Percentiles rank a stretch among this genome's conserved stretches.
Evolutionary conservation across 1,140 invertebrate species (phyloP).

Genomic region (Acromyrmex echinatior): DNA sequence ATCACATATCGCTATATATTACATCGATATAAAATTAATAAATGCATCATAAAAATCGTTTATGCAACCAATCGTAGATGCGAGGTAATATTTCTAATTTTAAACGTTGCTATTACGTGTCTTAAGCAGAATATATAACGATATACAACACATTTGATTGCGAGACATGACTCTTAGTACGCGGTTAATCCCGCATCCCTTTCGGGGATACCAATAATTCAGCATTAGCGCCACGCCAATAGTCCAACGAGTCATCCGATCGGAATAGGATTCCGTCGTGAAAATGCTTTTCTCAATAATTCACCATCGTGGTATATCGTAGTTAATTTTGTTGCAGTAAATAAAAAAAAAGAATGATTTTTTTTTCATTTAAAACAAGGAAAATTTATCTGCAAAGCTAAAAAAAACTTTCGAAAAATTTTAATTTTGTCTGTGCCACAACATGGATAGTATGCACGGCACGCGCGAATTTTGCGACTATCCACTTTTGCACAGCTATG

Average conservation of each 20-base stretch:
- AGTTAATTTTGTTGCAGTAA: neutral
- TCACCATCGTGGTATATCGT: neutral
- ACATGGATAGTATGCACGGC: neutral
- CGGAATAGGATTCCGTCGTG: constrained; percentile 44
- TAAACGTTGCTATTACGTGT: constrained; percentile 25
- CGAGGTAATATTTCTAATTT: neutral
- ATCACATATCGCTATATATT: neutral
- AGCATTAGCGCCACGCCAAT: constrained; percentile 55
- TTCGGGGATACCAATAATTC: constrained; percentile 63
- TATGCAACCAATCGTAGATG: neutral
- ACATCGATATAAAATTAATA: neutral
- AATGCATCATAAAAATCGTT: neutral
- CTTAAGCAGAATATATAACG: constrained; percentile 37
- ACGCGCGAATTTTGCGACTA: neutral
- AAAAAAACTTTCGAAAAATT: constrained; percentile 12
- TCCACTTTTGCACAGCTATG: neutral
- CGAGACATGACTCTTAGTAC: constrained; percentile 53
- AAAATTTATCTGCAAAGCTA: neutral
- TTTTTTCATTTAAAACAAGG: neutral
- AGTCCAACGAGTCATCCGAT: neutral
- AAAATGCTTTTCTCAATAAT: constrained; percentile 44
- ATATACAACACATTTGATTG: constrained; percentile 59
- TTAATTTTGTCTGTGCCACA: neutral
- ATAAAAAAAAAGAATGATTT: neutral
- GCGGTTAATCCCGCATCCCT: constrained; percentile 58